Base-by-base conservation (phyloP, 2,113 vertebrate genomes). In the Tetraodon nigroviridis region DNA sequence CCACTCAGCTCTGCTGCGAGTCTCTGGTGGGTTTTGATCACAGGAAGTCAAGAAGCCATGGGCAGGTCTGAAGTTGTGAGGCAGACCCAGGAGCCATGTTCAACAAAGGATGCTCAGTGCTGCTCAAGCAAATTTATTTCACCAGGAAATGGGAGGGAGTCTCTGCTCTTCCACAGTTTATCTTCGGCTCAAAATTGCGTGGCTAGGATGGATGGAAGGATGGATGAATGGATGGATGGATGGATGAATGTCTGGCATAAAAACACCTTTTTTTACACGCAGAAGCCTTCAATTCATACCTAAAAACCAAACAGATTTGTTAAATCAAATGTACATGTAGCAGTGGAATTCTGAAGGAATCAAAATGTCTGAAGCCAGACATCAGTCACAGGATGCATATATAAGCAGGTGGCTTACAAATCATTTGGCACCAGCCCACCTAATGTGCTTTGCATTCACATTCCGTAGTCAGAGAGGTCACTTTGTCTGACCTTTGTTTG, bases 31-130 rank as follows among this genome's bases (percentile, higher is more conserved):
- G 63, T 63, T 66, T 65, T 63, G 47, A 71, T 71, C 46, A 70
- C 58, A 72, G 61, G 66, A 80, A 69, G 64, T 67, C 11, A 60
- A 75, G 64, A 66, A 52, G 47, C 51, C 66, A 81, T 78, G 79
- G 49, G 63, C 52, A 73, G 41, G 6, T 70, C 47, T 78, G 64
- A 51, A 62, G 67, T 61, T 42, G 55, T 4, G 48, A 84, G 78
- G 66, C 59, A 74, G 68, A 72, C 61, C 63, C 69, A 55, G 55
- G 73, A 73, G 75, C 54, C 2, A 1, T 1, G 14, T 71, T 67
- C 61, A 78, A 88, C 85, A 87, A 84, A 85, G 70, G 79, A 64
- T 76, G 80, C 76, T 88, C 70, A 87, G 87, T 88, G 69, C 68
- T 78, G 48, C 58, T 44, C 17, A 41, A 46, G 55, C 69, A 61